Evolutionary conservation across 2,113 vertebrate species (phyloP), one percentile per base, ranked within the genome.

Genomic region (Triplophysa tibetana): DNA sequence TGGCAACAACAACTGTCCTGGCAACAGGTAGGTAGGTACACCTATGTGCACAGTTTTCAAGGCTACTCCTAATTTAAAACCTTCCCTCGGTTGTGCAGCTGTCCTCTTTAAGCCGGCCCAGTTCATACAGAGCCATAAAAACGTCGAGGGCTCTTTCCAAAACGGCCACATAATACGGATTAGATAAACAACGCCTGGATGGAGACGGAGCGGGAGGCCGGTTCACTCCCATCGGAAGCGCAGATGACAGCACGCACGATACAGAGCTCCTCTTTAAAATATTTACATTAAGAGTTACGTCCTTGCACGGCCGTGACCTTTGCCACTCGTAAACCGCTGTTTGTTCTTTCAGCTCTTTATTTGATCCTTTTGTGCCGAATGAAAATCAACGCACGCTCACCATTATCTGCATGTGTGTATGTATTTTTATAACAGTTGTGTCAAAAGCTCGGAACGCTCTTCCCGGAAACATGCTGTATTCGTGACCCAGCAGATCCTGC

Each of bases 1-100:
- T 84, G 83, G 83, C 83, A 84, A 81, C 83, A 81, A 78, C 76
- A 76, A 65, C 78, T 52, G 65, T 81, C 83, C 83, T 84, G 83
- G 80, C 83, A 84, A 84, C 83, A 84, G 83, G 83, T 84, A 84
- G 83, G 83, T 84, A 81, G 61, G 76, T 41, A 58, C 83, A 84
- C 83, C 80, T 84, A 63, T 74, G 52, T 54, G 61, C 61, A 50
- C 54, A 24, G 72, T 75, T 58, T 81, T 81, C 79, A 64, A 81
- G 79, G 79, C 79, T 52, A 19, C 62, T 45, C 26, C 73, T 61
- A 33, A 23, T 62, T 79, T 21, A 75, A 81, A 81, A 75, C 65
- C 74, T 78, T 77, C 78, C 79, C 73, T 76, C 72, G 56, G 72
- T 80, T 75, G 75, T 64, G 75, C 83, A 84, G 83, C 79, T 84